Evolutionary conservation across 2,113 vertebrate genomes (phyloP).

Genomic region (Trogon surrucura): DNA sequence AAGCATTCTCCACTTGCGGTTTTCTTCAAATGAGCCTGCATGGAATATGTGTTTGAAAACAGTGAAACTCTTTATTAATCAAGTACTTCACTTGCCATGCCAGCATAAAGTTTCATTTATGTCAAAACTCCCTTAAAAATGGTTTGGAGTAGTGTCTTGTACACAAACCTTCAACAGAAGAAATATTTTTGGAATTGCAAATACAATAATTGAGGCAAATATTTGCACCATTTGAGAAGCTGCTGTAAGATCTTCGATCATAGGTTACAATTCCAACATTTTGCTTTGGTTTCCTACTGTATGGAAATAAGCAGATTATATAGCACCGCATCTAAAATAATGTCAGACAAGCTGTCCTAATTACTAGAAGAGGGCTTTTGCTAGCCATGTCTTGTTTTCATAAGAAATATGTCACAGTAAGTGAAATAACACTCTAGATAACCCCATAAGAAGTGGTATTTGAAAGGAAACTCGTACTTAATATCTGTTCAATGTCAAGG

Average conservation of each 20-base stretch:
- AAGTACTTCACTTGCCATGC: conserved; percentile 84
- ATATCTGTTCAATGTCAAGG: neutral
- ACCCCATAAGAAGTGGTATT: neutral
- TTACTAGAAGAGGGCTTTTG: neutral
- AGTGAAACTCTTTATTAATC: conserved; percentile 94
- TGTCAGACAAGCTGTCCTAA: neutral
- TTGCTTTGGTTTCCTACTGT: conserved; percentile 41
- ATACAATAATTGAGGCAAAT: conserved; percentile 84
- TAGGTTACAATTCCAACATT: conserved; percentile 53
- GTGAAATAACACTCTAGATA: neutral
- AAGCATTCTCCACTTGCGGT: conserved; percentile 95
- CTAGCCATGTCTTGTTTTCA: neutral
- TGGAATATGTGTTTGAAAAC: conserved; percentile 95
- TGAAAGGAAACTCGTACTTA: neutral
- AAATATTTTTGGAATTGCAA: conserved; percentile 91
- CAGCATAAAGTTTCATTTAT: conserved; percentile 89
- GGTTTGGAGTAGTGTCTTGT: conserved; percentile 82
- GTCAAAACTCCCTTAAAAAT: conserved; percentile 84
- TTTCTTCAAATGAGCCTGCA: conserved; percentile 93
- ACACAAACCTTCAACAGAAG: conserved; percentile 81
- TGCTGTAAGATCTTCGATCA: conserved; percentile 63
- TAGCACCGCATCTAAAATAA: neutral
- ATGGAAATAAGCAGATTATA: neutral
- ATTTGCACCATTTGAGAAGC: conserved; percentile 74
- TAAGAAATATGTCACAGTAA: neutral